Evolutionary conservation across 2,888 invertebrate genomes (phyloP), one percentile per base, ranked within the genome.

Genomic region (Eupithecia abbreviata): DNA sequence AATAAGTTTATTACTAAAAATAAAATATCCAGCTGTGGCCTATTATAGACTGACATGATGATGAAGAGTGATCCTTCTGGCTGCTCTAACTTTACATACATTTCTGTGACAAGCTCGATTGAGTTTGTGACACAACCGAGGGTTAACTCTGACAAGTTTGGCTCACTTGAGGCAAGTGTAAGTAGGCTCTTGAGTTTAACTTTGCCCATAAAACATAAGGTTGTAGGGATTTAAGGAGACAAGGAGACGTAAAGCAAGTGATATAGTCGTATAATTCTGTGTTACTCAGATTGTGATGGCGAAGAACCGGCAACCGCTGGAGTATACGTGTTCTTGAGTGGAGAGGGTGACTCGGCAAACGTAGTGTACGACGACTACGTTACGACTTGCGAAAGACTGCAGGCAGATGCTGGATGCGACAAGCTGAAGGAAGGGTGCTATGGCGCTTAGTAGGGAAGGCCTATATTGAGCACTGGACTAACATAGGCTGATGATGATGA

Each of bases 101-200:
- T 58, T 58, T 18, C 62, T 58, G 62, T 30, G 62, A 30, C 62
- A 62, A 62, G 73, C 73, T 75, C 67, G n/a, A 73, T 71, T 71
- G 71, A 67, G 73, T 75, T 73, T 75, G 73, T 66, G 72, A 75
- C 77, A 71, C 45, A 65, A 73, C 77, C 58, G 75, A 73, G 71
- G 73, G 67, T 77, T 75, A 71, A 77, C 71, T 78, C 62, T 71
- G 75, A 75, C 73, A 78, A 75, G 73, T 75, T 75, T 47, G 66
- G n/a, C 75, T 67, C 43, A 68, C 47, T 78, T 69, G 18, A 13
- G 43, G 45, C 72, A 77, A 67, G 67, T 77, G 74, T 67, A 72
- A 65, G 66, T 66, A 42, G 66, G 58, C 12, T 65, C 65, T 66
- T 42, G 41, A 42, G 58, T 58, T 42, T 18, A 68, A 68, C 47